Base-by-base conservation (phyloP, 2,888 invertebrate species). In the Schrankia costaestrigalis region DNA sequence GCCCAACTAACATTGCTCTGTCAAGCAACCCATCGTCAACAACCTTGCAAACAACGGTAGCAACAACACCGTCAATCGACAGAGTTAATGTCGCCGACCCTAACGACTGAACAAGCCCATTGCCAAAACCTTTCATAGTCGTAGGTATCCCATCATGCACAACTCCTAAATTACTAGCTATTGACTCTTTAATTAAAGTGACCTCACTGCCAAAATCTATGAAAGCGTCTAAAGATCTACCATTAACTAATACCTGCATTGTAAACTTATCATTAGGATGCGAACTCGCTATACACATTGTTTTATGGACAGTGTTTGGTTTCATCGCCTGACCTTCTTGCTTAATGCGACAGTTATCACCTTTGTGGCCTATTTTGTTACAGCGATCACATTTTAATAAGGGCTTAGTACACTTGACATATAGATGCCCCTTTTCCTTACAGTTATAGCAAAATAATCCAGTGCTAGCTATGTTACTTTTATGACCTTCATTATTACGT, bases 361-460 rank as follows among this genome's bases (percentile, higher is more conserved):
- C n/a, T 4, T 28, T 37, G n/a, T 37, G 32, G 1, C 40, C 40
- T 2, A 40, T 3, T 27, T 15, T 19, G 1, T 31, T n/a, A 8
- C 40, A 40, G 3, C 9, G 1, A 1, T 17, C 8, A 5, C 35
- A 40, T 7, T 30, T 17, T 1, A 32, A 7, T 3, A 35, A 2
- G 0, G 41, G 41, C 9, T 35, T 41, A 3, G 31, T 7, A 8
- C 40, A 35, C 6, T 28, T 40, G 0, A 6, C 2, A 7, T 9
- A 40, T 1, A 31, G 28, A n/a, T 40, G 35, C 8, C 40, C 40
- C 11, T 29, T 18, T 11, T 40, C 40, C 6, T 28, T 35, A 7
- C 40, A 40, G 18, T 40, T 40, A 7, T 22, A 40, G 11, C 40
- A 40, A 8, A 25, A 19, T 21, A 27, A 5, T 2, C 23, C 31